Evolutionary conservation across 2,888 invertebrate species (phyloP).

Genomic region (Melinopterus prodromus): DNA sequence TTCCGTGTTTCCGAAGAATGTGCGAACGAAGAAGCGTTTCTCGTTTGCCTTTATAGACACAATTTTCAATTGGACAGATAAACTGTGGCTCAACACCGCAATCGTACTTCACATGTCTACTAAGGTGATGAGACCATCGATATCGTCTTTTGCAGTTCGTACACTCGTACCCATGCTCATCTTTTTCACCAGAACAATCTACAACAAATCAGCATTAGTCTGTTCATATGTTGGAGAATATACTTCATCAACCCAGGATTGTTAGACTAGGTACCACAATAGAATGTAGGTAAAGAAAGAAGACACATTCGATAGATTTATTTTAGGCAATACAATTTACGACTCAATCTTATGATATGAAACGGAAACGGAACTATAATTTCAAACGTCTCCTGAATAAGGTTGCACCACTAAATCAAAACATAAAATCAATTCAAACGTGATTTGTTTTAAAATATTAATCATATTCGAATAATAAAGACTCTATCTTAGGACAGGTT

Average conservation of each 20-base stretch:
- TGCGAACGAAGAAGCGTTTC: neutral
- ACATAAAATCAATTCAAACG: too few relatives aligned
- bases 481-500: too few relatives aligned
- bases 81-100: conserved; percentile 11
- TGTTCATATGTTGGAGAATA: neutral
- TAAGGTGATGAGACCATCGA: neutral
- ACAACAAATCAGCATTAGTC: neutral
- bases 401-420: too few relatives aligned
- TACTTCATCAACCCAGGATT: neutral
- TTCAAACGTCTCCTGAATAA: too few relatives aligned
- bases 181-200: neutral
- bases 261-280: too few relatives aligned
- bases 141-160: neutral
- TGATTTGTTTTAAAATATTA: too few relatives aligned
- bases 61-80: neutral
- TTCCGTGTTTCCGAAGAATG: neutral
- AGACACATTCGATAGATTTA: too few relatives aligned
- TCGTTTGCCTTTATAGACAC: conserved; percentile 13
- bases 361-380: too few relatives aligned
- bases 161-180: neutral
- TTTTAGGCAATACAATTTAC: too few relatives aligned
- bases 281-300: too few relatives aligned
- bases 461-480: too few relatives aligned
- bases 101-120: neutral
- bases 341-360: too few relatives aligned